Conservation (phyloP, 2,113 vertebrate genomes). For the Larimichthys polyactis region DNA sequence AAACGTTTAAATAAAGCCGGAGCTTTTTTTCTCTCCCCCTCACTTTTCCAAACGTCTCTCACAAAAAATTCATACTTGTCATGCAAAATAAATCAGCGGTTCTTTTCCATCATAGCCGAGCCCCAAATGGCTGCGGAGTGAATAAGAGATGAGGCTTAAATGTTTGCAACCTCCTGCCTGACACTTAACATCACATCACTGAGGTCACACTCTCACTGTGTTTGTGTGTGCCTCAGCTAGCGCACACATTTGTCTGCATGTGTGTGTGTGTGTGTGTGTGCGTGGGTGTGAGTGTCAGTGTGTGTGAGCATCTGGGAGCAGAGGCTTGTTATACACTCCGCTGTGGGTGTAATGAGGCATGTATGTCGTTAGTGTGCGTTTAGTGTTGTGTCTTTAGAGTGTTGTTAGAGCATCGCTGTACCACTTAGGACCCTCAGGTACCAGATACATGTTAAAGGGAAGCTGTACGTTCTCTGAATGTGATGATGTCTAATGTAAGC, state of each 20-base stretch:
- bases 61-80: slow-evolving; percentile 88
- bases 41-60: slow-evolving; percentile 72
- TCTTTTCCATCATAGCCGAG: slow-evolving; percentile 74
- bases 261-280: neutral
- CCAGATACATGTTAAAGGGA: slow-evolving; percentile 21
- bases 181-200: slow-evolving; percentile 86
- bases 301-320: slow-evolving; percentile 63
- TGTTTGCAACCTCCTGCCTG: slow-evolving; percentile 84
- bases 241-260: slow-evolving; percentile 15
- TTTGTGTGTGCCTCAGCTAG: slow-evolving; percentile 12
- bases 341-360: slow-evolving; percentile 78
- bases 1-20: slow-evolving; percentile 73
- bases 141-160: slow-evolving; percentile 88
- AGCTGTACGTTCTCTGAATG: neutral
- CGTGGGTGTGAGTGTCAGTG: slow-evolving; percentile 15
- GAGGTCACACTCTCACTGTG: slow-evolving; percentile 44
- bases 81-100: slow-evolving; percentile 88
- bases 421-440: slow-evolving; percentile 63
- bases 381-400: slow-evolving; percentile 68
- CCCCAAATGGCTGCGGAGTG: slow-evolving; percentile 84
- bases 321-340: slow-evolving; percentile 72
- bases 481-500: neutral
- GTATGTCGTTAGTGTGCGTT: slow-evolving; percentile 75
- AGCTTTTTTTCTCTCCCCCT: slow-evolving; percentile 46
- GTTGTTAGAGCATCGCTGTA: slow-evolving; percentile 67